Evolutionary conservation across 2,113 vertebrate species (phyloP), one percentile per base, ranked within the genome.

Genomic region (Cyanoramphus novaezelandiae): DNA sequence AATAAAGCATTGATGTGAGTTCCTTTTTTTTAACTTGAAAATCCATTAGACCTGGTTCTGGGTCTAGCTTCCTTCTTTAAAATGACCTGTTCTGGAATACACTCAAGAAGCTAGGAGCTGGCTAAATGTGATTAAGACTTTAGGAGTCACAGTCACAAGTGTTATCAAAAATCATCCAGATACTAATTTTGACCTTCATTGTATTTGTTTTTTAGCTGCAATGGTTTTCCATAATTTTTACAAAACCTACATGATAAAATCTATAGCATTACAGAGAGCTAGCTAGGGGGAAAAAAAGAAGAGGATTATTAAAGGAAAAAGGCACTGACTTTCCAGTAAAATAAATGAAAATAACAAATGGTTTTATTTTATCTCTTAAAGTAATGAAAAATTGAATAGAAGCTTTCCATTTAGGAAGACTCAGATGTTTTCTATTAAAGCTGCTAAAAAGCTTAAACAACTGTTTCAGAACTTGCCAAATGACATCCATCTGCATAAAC

Each of bases 381-480:
- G 28, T 87, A 97, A 96, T 94, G 74, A 92, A 87, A 95, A 97
- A 90, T 86, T 91, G 86, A 96, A 89, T 95, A 95, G 89, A 97
- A 96, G 62, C 17, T 77, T 97, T 94, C 86, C 47, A 2, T 94
- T 93, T 97, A 96, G 97, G 89, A 97, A 95, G 91, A 88, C 74
- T 97, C 97, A 97, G 75, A 96, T 97, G 88, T 78, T 92, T 89
- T 64, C 91, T 96, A 95, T 96, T 97, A 90, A 47, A 62, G 86
- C 88, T 93, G 82, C 80, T 79, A 84, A 97, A 96, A 97, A 95
- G 43, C 86, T 84, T 96, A 97, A 95, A 53, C 88, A 97, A 94
- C 86, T 19, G 17, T 97, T 98, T 95, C 93, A 96, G 93, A 97
- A 96, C 96, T 97, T 95, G 86, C 96, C 93, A 97, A 97, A 96